Conservation (phyloP, 2,113 vertebrate species). For the Pogona vitticeps region DNA sequence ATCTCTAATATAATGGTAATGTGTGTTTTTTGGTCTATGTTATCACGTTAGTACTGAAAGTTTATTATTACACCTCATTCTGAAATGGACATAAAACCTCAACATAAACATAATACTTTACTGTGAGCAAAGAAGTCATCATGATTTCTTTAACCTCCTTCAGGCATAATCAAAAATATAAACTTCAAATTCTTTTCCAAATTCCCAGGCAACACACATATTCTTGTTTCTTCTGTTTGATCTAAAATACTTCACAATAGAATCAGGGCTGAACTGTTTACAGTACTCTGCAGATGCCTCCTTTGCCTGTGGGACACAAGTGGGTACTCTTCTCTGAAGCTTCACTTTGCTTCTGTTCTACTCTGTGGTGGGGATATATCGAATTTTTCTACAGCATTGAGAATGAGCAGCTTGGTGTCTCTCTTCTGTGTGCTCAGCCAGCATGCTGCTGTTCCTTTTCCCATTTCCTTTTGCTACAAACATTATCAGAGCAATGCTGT, state of each 20-base stretch:
- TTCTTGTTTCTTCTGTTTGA: background rate
- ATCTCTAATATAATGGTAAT: too few relatives aligned
- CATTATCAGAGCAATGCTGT: background rate
- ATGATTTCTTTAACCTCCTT: too few relatives aligned
- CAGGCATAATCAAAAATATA: too few relatives aligned
- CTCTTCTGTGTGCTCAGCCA: constrained; percentile 57
- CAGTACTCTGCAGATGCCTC: background rate
- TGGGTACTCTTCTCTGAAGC: background rate
- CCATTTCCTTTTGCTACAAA: constrained; percentile 52
- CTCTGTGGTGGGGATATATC: constrained; percentile 41
- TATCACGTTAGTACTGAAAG: too few relatives aligned
- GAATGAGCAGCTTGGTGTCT: constrained; percentile 29
- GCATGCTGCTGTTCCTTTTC: constrained; percentile 45
- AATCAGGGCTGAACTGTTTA: background rate
- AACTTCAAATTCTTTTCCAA: background rate
- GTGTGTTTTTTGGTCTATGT: too few relatives aligned
- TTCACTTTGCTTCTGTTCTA: constrained; percentile 18
- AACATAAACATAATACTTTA: too few relatives aligned
- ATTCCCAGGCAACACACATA: background rate
- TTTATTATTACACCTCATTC: too few relatives aligned
- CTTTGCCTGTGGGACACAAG: background rate
- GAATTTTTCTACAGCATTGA: constrained; percentile 43
- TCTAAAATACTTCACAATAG: background rate
- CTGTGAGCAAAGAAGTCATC: too few relatives aligned
- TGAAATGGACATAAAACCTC: too few relatives aligned